Base-by-base conservation (phyloP, 2,113 vertebrate species). In the Thunnus maccoyii region DNA sequence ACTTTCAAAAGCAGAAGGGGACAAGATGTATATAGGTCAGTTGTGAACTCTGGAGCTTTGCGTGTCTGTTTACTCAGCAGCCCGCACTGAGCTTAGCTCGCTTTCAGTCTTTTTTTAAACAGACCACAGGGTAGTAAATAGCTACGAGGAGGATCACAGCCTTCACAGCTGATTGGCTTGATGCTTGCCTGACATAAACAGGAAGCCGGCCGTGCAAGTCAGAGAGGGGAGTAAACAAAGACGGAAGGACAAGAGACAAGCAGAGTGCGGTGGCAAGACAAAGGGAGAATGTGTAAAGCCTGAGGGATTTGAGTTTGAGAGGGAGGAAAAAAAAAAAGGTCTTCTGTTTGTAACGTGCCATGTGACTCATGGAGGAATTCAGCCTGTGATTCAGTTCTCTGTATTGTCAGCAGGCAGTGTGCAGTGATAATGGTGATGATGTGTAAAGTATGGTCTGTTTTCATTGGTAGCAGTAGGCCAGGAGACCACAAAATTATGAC, bases 161-260 rank as follows among this genome's bases (percentile, higher is more conserved):
- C 90, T 87, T 95, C 94, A 93, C 94, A 94, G 92, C 92, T 88
- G 93, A 95, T 95, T 94, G 95, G 95, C 92, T 91, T 88, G 94
- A 94, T 91, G 92, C 87, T 93, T 82, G 91, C 86, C 86, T 91
- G 90, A 93, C 93, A 94, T 93, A 94, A 95, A 95, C 95, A 94
- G 94, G 95, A 96, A 96, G 92, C 91, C 56, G 72, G 80, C 89
- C 76, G 88, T 93, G 91, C 83, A 69, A 87, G 85, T 91, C 30
- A 80, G 72, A 77, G 91, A 86, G 70, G 55, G 80, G 75, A 78
- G 68, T 6, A 36, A 83, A 70, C 74, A 77, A 68, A 86, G 77
- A 65, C 18, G 47, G 58, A 84, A 85, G 72, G 72, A 78, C 69
- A 51, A 51, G 66, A 85, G 86, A 76, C 61, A 11, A 72, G 78